Evolutionary conservation across 2,888 invertebrate species (phyloP).

Genomic region (Himalopsyche anomala): DNA sequence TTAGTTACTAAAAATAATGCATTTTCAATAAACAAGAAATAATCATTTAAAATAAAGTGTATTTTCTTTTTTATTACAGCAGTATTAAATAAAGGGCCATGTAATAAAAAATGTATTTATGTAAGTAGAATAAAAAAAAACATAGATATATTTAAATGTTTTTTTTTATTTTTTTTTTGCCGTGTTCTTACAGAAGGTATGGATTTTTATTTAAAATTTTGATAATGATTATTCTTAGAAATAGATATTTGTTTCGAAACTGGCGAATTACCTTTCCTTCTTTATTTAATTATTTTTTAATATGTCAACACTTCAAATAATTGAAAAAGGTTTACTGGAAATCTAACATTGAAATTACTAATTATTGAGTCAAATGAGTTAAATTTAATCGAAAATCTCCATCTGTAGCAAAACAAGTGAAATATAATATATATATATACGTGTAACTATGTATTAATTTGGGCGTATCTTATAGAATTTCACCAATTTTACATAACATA

Average conservation of each 20-base stretch:
- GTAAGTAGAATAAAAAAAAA: slow-evolving; percentile 3
- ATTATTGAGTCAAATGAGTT: background rate
- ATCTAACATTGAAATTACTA: background rate
- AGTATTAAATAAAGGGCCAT: slow-evolving; percentile 21
- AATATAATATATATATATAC: background rate
- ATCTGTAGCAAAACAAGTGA: background rate
- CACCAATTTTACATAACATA: slow-evolving; percentile 37
- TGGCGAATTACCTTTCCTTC: background rate
- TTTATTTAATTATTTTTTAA: background rate
- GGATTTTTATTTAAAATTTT: background rate
- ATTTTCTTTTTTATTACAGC: slow-evolving; percentile 20
- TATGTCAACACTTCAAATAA: background rate
- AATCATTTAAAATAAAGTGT: background rate
- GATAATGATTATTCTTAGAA: slow-evolving; percentile 7
- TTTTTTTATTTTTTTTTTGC: background rate
- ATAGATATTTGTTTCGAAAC: slow-evolving; percentile 18
- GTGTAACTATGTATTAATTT: slow-evolving; percentile 25
- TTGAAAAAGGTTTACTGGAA: background rate
- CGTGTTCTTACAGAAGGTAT: background rate
- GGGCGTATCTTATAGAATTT: slow-evolving; percentile 32
- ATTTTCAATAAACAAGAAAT: background rate
- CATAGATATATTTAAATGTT: slow-evolving; percentile 19
- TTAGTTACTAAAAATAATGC: background rate
- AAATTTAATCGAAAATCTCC: background rate
- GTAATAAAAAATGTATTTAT: slow-evolving; percentile 31